Base-by-base conservation (phyloP, 1,140 invertebrate species). In the Cepaea nemoralis region DNA sequence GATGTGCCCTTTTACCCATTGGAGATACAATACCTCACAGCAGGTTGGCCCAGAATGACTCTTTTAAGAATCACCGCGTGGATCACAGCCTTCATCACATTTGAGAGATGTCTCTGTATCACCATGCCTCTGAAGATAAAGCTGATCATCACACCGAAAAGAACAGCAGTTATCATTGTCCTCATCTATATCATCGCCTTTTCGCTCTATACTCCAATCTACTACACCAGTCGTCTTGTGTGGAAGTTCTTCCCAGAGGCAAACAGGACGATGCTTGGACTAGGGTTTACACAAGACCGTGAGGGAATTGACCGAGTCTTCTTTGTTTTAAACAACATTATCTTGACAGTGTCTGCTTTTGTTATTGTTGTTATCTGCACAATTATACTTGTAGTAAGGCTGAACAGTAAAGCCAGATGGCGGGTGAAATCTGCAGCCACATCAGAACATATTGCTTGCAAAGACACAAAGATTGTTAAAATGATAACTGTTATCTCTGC, bases 51-150 rank as follows among this genome's bases (percentile, higher is more conserved):
- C 19, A 55, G 19, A 5, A 19, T 19, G 19, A 55, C 50, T 55
- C 19, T 45, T 6, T 40, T 27, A 2, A 5, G 69, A 45, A 33
- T 71, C 3, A 71, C 69, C 0, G 5, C 8, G 2, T 45, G 22
- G 24, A 71, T 71, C 37, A 71, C 69, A 16, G 40, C 69, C 22
- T 71, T 71, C 3, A 71, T 71, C 37, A 45, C 69, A n/a, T 24
- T 71, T 24, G 69, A 71, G 19, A 37, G 69, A 27, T 71, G 69
- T 33, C 35, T 71, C 2, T 71, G 69, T 24, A 39, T 39, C 5
- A 45, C 37, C 6, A 3, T 71, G 37, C 69, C 69, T 6, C 35
- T 71, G 2, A 71, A 71, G 69, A 37, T 71, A 14, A 71, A 70
- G n/a, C 31, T 16, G 12, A 70, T 70, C 14, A 70, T 70, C 31